A percentile compares a stretch with the other conserved stretches of the same genome.
phyloP scores from a whole-genome alignment of 2,797 vertebrate genomes.

The Melanotaenia pygmaea region DNA sequence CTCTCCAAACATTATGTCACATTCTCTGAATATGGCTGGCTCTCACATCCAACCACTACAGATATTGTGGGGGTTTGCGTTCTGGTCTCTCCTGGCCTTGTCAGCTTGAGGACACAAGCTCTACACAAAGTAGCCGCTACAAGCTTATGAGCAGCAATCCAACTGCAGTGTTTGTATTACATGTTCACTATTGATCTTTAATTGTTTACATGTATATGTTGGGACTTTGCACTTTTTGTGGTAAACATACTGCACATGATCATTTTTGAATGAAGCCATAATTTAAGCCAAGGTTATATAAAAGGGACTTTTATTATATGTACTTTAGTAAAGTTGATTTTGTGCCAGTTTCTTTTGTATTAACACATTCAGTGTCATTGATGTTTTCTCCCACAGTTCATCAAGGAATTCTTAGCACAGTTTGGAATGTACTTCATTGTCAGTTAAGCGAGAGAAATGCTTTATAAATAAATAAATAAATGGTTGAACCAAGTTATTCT shows the following conservation, averaged over 20 bases:
- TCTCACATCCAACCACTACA: slow-evolving; percentile 39
- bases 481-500: slow-evolving; percentile 18
- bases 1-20: slow-evolving; percentile 34
- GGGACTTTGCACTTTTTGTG: slow-evolving; percentile 72
- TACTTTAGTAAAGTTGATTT: slow-evolving; percentile 59
- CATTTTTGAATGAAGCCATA: slow-evolving; percentile 67
- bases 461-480: slow-evolving; percentile 73
- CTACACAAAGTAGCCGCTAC: slow-evolving; percentile 41
- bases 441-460: slow-evolving; percentile 35
- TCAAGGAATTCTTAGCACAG: slow-evolving; percentile 25
- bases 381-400: slow-evolving; percentile 35
- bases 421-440: slow-evolving; percentile 40
- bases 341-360: slow-evolving; percentile 43
- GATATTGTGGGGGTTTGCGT: slow-evolving; percentile 22
- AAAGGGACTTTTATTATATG: slow-evolving; percentile 67
- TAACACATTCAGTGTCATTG: slow-evolving; percentile 31
- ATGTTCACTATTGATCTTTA: slow-evolving; percentile 39
- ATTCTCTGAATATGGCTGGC: slow-evolving; percentile 49
- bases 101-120: slow-evolving; percentile 36
- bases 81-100: slow-evolving; percentile 14
- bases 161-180: slow-evolving; percentile 32
- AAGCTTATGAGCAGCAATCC: slow-evolving; percentile 20
- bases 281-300: slow-evolving; percentile 57
- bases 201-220: slow-evolving; percentile 56
- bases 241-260: slow-evolving; percentile 50